Conservation (phyloP, 2,797 vertebrate species). For the Cheirogaleus major region DNA sequence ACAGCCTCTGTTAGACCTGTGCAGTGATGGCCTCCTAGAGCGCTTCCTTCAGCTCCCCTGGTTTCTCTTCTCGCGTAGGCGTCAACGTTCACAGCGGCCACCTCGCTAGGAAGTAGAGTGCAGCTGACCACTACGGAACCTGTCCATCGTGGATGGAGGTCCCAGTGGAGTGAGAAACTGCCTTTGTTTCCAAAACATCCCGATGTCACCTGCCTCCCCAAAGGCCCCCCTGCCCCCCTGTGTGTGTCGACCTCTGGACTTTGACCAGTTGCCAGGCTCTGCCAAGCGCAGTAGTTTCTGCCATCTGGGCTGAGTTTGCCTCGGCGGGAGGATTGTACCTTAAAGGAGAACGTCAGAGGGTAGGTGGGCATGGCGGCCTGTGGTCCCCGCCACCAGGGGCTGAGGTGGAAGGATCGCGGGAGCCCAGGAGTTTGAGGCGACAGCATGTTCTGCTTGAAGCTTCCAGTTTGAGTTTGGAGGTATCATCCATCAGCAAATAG, state of each 20-base stretch:
- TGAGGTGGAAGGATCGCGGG: too few species aligned
- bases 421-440: too few species aligned
- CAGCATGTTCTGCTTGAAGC: neutral
- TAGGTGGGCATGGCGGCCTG: too few species aligned
- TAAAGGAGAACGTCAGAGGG: neutral
- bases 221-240: neutral
- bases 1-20: neutral
- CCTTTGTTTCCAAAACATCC: neutral
- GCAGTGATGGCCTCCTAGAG: neutral
- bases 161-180: neutral
- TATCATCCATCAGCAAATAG: neutral
- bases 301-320: neutral
- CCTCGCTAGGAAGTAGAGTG: neutral
- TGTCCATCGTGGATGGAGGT: neutral
- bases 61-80: neutral
- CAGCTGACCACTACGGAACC: neutral
- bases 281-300: neutral
- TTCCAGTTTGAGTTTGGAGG: neutral
- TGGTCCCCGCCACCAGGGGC: too few species aligned
- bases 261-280: neutral
- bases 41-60: neutral
- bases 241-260: neutral
- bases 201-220: neutral
- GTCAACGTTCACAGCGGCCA: neutral
- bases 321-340: neutral